phyloP scores from a whole-genome alignment of 2,113 vertebrate species.

The Ptychochromis oligacanthus region DNA sequence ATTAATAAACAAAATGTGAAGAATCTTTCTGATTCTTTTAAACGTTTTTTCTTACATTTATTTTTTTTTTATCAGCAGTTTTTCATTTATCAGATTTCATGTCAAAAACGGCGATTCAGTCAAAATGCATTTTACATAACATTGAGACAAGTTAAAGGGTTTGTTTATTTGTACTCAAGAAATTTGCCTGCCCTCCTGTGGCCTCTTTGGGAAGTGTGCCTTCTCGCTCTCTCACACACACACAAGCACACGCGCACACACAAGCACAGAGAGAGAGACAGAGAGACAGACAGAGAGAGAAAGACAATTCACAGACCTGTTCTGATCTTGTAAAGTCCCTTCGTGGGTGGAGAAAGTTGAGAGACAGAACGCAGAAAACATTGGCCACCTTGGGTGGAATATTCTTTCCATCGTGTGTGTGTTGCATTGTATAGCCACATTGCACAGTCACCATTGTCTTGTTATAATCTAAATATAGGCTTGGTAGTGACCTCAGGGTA shows the following conservation, averaged over 20 bases:
- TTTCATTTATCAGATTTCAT: neutral
- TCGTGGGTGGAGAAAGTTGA: slow-evolving; percentile 78
- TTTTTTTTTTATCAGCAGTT: neutral
- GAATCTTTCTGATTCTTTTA: no score
- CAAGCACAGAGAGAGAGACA: neutral
- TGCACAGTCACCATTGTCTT: neutral
- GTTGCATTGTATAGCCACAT: slow-evolving; percentile 13
- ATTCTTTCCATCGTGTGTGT: slow-evolving; percentile 63
- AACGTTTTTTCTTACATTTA: no score
- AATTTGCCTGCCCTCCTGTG: slow-evolving; percentile 67
- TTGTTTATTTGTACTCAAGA: neutral
- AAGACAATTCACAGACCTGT: neutral
- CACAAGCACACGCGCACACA: neutral
- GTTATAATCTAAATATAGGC: slow-evolving; percentile 14
- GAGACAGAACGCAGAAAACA: slow-evolving; percentile 63
- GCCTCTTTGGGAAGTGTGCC: slow-evolving; percentile 32
- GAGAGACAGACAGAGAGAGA: neutral
- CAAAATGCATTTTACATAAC: neutral
- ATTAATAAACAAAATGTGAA: no score
- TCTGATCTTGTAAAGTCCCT: slow-evolving; percentile 75
- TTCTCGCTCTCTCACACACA: neutral
- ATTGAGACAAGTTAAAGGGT: neutral
- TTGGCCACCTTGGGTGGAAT: slow-evolving; percentile 61
- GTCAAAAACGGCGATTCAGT: neutral
- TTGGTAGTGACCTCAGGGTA: neutral